Percentiles rank a stretch among this genome's conserved stretches.
phyloP scores from a whole-genome alignment of 1,140 invertebrate species.

The Telenomus remus region DNA sequence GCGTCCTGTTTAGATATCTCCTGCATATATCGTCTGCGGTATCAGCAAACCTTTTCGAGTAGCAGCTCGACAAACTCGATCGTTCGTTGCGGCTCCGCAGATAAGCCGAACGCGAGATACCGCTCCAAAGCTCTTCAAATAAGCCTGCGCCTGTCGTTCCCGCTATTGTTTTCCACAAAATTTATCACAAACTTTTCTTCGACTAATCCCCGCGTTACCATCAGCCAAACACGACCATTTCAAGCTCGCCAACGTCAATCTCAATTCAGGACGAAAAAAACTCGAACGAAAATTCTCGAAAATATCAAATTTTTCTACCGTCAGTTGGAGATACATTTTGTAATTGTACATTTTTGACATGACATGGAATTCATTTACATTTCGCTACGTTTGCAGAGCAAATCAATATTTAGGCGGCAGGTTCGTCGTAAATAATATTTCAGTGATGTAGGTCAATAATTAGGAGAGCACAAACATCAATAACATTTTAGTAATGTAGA shows the following conservation, averaged over 20 bases:
- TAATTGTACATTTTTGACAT: no score
- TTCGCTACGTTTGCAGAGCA: no score
- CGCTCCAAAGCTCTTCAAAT: conserved; percentile 41
- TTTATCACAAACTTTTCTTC: conserved; percentile 54
- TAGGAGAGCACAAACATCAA: no score
- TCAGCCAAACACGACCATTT: not conserved
- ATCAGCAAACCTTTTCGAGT: conserved; percentile 56
- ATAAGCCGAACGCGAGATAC: conserved; percentile 54
- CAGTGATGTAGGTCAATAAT: no score
- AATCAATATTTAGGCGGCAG: no score
- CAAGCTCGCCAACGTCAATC: not conserved
- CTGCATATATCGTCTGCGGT: conserved; percentile 56
- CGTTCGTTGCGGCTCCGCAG: conserved; percentile 56
- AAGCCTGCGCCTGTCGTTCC: conserved; percentile 43
- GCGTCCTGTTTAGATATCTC: conserved; percentile 55
- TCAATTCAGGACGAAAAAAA: no score
- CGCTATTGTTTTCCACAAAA: conserved; percentile 50
- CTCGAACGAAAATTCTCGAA: no score
- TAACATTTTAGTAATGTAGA: no score
- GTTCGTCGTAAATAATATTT: no score
- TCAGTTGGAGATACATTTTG: no score
- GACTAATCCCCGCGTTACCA: conserved; percentile 26
- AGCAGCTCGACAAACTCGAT: conserved; percentile 56
- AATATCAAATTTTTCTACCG: no score
- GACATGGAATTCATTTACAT: no score